phyloP scores from a whole-genome alignment of 2,888 invertebrate genomes.

The Furcula furcula region DNA sequence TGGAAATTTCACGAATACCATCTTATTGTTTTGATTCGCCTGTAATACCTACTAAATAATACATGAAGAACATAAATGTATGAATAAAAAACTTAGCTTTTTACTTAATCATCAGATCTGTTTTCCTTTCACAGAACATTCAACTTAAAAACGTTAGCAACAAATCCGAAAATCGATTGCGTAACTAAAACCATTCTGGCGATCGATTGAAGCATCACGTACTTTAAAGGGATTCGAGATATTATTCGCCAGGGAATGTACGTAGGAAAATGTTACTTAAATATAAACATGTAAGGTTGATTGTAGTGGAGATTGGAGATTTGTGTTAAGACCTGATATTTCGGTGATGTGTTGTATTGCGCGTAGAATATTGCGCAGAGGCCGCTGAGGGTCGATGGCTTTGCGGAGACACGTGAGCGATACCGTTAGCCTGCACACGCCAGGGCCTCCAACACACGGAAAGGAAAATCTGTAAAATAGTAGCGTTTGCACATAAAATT shows the following conservation, averaged over 20 bases:
- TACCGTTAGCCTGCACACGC: slow-evolving; percentile 74
- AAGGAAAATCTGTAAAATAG: slow-evolving; percentile 65
- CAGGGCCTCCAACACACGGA: slow-evolving; percentile 63
- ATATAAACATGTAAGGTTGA: not conserved
- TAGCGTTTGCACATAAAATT: slow-evolving; percentile 45
- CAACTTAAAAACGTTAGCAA: slow-evolving; percentile 20
- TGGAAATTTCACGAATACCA: slow-evolving; percentile 22
- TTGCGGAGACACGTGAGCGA: slow-evolving; percentile 72
- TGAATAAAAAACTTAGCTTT: slow-evolving; percentile 30
- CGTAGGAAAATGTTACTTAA: slow-evolving; percentile 7
- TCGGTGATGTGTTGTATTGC: slow-evolving; percentile 46
- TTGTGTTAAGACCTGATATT: slow-evolving; percentile 10
- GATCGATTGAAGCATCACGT: slow-evolving; percentile 47
- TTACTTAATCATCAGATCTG: slow-evolving; percentile 20
- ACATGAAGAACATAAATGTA: slow-evolving; percentile 25
- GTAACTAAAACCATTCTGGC: slow-evolving; percentile 37
- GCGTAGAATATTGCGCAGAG: slow-evolving; percentile 76
- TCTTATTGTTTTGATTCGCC: slow-evolving; percentile 26
- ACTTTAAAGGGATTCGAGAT: slow-evolving; percentile 18
- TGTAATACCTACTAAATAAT: slow-evolving; percentile 29
- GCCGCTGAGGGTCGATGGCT: slow-evolving; percentile 79
- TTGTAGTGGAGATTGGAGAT: slow-evolving; percentile 3
- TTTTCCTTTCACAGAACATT: slow-evolving; percentile 22
- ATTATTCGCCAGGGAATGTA: slow-evolving; percentile 4
- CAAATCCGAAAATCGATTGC: slow-evolving; percentile 39